Conservation (phyloP, 2,797 vertebrate species). For the Thripadectes ignobilis region DNA sequence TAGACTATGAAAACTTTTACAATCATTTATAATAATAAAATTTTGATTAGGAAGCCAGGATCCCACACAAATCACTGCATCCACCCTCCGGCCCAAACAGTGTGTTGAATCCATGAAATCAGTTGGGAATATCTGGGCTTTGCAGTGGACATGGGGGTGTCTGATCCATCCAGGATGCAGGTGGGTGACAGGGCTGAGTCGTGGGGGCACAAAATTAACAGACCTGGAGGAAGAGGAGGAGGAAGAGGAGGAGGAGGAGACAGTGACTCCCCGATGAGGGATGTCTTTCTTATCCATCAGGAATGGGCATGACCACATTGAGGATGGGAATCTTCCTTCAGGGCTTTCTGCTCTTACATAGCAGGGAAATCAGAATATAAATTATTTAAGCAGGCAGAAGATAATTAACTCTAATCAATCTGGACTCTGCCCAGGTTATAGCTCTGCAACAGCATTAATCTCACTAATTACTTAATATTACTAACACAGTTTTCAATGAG, state of each 20-base stretch:
- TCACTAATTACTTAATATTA: slow-evolving; percentile 66
- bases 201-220: not conserved
- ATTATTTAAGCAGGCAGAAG: slow-evolving; percentile 50
- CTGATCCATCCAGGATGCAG: accelerated
- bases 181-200: accelerated
- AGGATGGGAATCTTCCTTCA: not conserved
- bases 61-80: not conserved
- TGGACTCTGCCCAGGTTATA: slow-evolving; percentile 54
- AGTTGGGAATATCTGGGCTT: accelerated
- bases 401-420: slow-evolving; percentile 68
- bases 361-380: not conserved
- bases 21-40: slow-evolving; percentile 35
- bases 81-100: not conserved
- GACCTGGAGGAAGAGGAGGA: not conserved
- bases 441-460: slow-evolving; percentile 54
- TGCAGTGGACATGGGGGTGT: too few species aligned
- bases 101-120: accelerated
- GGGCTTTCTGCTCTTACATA: not conserved
- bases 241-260: not conserved
- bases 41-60: slow-evolving; percentile 1
- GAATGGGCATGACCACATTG: accelerated
- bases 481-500: slow-evolving; percentile 34
- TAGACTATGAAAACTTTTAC: not conserved
- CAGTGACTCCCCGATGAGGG: not conserved
- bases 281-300: accelerated